Base-by-base conservation (phyloP, 2,113 vertebrate genomes). In the Climacteris rufus region DNA sequence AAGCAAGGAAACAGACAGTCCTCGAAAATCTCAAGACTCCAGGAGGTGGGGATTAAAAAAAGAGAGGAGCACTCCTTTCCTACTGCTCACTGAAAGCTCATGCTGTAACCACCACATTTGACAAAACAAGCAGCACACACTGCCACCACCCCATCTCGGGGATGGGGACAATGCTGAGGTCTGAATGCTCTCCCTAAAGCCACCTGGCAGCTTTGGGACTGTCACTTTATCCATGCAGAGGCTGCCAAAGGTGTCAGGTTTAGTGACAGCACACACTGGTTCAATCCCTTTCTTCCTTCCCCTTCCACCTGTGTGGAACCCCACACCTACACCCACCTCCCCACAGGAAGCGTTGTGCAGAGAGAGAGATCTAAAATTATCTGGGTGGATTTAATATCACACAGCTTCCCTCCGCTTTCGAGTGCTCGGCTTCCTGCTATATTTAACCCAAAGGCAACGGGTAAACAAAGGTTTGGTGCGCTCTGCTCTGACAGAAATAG, bases 401-500 rank as follows among this genome's bases (percentile, higher is more conserved):
- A 5, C 65, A 88, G 83, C 78, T 93, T 68, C 92, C 93, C 80
- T 93, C 90, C 82, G 93, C 95, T 96, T 95, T 95, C 42, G 6
- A 95, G 86, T 44, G 70, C 83, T 95, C 40, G 4, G 60, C 80
- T 87, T 71, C 53, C 40, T 94, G 92, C 94, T 96, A 96, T 92
- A 89, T 93, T 96, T 96, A 95, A 95, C 92, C 42, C 56, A 69
- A 95, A 96, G 65, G 74, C 93, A 92, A 84, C 10, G 28, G 91
- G 63, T 91, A 95, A 96, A 96, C 94, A 96, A 91, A 96, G 94
- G 78, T 57, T 94, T 90, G 81, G 74, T 94, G 87, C 1, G n/a
- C 89, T 93, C 87, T 91, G 6, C 71, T 94, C 80, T 2, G 88
- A 96, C 92, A 96, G 93, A 95, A 96, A 97, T 96, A 97, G 92